These are phyloP conservation scores for Hemibagrus wyckioides DNA, from an alignment of 2,113 vertebrate species.

Conservation along the genomic window DNA sequence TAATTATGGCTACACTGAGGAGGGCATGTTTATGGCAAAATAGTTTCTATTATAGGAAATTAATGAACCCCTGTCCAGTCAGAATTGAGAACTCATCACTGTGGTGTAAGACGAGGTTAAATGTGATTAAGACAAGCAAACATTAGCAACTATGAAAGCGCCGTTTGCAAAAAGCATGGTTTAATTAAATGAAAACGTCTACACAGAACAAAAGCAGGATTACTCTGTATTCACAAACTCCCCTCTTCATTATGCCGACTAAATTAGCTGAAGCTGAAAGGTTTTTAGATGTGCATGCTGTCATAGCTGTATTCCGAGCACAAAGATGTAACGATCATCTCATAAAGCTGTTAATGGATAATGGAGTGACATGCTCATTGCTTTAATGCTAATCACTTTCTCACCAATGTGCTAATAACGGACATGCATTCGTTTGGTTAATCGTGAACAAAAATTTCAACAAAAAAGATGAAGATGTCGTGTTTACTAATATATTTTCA, in stretches of 20 bases:
- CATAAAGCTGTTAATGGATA: conserved; percentile 47
- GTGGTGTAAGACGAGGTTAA: not conserved
- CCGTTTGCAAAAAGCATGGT: not conserved
- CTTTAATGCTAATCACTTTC: conserved; percentile 34
- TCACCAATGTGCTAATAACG: conserved; percentile 2
- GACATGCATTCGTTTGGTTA: not conserved
- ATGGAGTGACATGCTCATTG: conserved; percentile 35
- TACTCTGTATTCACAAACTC: conserved; percentile 31
- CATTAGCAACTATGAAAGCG: not conserved
- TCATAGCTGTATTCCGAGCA: conserved; percentile 26
- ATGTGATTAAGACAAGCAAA: conserved; percentile 28
- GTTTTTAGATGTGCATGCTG: conserved; percentile 31
- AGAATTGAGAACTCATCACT: not conserved
- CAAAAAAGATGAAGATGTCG: not conserved
- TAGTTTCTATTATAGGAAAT: not conserved
- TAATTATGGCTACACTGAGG: not conserved
- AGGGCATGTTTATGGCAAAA: not conserved
- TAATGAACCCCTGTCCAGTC: not conserved
- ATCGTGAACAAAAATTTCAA: not conserved
- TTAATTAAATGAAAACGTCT: conserved; percentile 17
- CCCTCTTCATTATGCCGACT: conserved; percentile 14
- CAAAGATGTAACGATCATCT: conserved; percentile 41
- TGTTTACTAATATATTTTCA: not conserved
- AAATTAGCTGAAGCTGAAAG: conserved; percentile 38
- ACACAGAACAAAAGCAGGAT: not conserved